phyloP scores from a whole-genome alignment of 2,888 invertebrate genomes.

The Dermolepida albohirtum region DNA sequence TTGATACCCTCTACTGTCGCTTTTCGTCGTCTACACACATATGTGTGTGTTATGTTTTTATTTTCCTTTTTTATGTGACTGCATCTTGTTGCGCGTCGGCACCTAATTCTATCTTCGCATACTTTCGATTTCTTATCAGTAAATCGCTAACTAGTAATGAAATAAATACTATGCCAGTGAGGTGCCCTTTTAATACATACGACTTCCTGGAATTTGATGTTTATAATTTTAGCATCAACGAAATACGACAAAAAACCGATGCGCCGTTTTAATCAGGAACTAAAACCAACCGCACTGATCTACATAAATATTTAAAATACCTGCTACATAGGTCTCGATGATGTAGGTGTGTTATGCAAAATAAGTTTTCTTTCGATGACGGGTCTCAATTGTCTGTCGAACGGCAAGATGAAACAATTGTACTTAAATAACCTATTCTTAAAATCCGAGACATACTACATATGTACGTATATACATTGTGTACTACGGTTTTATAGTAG shows the following conservation, averaged over 20 bases:
- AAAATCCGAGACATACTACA: conserved; percentile 19
- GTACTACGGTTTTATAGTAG: too few relatives aligned
- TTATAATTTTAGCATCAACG: background rate
- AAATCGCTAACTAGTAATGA: conserved; percentile 28
- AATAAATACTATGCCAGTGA: conserved; percentile 12
- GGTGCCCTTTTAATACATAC: conserved; percentile 12
- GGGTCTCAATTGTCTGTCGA: conserved; percentile 37
- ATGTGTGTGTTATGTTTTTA: conserved; percentile 14
- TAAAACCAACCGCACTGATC: conserved; percentile 46
- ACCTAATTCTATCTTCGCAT: conserved; percentile 28
- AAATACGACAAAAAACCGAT: background rate
- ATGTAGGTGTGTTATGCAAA: conserved; percentile 47
- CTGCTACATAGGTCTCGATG: conserved; percentile 42
- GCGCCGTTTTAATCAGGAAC: conserved; percentile 40
- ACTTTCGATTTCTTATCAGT: conserved; percentile 22
- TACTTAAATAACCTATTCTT: conserved; percentile 39
- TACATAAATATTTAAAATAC: conserved; percentile 52
- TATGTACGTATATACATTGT: background rate
- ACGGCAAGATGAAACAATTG: conserved; percentile 35
- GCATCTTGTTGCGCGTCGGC: conserved; percentile 32
- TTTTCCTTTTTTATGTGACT: conserved; percentile 20
- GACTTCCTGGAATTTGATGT: conserved; percentile 10
- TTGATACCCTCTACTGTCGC: conserved; percentile 28
- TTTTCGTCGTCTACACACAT: conserved; percentile 29
- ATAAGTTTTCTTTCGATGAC: conserved; percentile 43